Percentiles rank a stretch among this genome's conserved stretches.
These are phyloP conservation scores for Phenganax marumi DNA, from an alignment of 92 coral and sea anemone species.

Conservation along the genomic window DNA sequence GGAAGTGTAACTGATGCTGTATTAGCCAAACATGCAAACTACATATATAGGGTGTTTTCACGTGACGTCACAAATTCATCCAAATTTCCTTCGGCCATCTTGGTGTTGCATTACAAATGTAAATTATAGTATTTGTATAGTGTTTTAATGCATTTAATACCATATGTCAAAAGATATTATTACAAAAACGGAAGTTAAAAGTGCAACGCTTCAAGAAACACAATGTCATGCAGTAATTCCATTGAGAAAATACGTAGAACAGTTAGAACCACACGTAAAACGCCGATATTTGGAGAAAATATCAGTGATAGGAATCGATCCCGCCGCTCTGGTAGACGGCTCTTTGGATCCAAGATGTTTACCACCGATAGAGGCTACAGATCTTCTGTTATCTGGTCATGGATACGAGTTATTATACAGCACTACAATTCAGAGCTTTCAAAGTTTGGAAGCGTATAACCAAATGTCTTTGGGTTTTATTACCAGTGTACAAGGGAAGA, in stretches of 20 bases:
- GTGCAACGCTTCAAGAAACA: background rate
- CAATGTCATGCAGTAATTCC: background rate
- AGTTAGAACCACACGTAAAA: slow-evolving; percentile 13
- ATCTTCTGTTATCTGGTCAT: slow-evolving; percentile 37
- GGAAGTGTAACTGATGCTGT: no score
- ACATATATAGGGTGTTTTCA: background rate
- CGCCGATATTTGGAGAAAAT: slow-evolving; percentile 49
- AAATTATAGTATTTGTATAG: no score
- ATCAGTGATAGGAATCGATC: slow-evolving; percentile 48
- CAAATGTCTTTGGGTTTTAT: no score
- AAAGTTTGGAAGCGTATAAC: slow-evolving; percentile 31
- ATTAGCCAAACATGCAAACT: no score
- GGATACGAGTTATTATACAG: slow-evolving; percentile 51
- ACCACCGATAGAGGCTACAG: slow-evolving; percentile 50
- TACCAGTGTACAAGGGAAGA: slow-evolving; percentile 24
- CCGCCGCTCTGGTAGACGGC: slow-evolving; percentile 36
- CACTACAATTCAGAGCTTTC: slow-evolving; percentile 39
- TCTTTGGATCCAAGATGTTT: slow-evolving; percentile 43
- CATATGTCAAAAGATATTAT: no score
- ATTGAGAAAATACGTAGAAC: background rate
- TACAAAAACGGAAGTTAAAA: no score
- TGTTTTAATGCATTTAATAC: no score
- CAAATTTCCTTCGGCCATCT: slow-evolving; percentile 2
- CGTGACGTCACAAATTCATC: slow-evolving; percentile 11
- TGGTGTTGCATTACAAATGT: background rate